Base-by-base conservation (phyloP, 2,888 invertebrate species). In the Caenorhabditis japonica region DNA sequence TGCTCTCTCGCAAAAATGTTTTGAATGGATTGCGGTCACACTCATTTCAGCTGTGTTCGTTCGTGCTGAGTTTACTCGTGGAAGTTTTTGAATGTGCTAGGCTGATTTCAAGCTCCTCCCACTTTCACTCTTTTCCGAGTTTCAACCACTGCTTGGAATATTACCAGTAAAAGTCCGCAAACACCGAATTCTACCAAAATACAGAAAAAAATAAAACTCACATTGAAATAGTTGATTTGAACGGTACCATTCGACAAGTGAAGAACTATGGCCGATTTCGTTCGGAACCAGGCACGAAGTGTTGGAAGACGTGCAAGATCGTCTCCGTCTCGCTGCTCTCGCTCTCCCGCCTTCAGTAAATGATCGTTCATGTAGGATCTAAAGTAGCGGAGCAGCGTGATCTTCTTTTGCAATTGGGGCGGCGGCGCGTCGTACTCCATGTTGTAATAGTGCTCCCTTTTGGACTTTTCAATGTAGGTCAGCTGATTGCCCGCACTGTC, bases 301-400 rank as follows among this genome's bases (percentile, higher is more conserved):
- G 95, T 95, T 0, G 99, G 99, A 86, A 97, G 91, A 83, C 99
- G 92, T 4, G 94, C 93, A 87, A 99, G 91, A 23, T 93, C 92
- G 88, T 97, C 97, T 44, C 92, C 92, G 85, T 95, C 95, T 23
- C 21, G n/a, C 30, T 30, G 30, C 30, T 30, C 30, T 30, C 58
- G 51, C n/a, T 75, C 71, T 27, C 97, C 94, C 70, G 97, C 94
- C 86, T 89, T 90, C 33, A 90, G 84, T 34, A 90, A 85, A 90
- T 97, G 95, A 88, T 97, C 97, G 81, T 93, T 93, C 99, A 99
- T 99, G 89, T 99, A 99, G 85, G 94, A 92, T 83, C 94, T 92
- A 90, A 99, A 99, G 90, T 99, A 99, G 17, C 94, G 93, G 71
- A 99, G 91, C 15, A 99, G 90, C 87, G 95, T 96, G 91, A 76